phyloP scores from a whole-genome alignment of 2,888 invertebrate species.

The Drosophila atripex region DNA sequence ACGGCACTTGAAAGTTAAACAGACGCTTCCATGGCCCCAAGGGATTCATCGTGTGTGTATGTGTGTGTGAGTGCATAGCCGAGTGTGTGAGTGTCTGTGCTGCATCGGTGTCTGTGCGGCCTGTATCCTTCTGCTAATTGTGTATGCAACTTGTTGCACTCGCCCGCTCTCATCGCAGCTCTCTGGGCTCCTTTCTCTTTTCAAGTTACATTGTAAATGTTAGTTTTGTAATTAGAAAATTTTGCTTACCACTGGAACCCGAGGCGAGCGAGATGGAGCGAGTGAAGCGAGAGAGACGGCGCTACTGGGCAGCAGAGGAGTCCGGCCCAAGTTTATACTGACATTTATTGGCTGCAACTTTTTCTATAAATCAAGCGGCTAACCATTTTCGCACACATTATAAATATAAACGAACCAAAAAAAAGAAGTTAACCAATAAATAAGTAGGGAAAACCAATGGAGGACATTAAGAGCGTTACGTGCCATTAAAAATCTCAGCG shows the following conservation, averaged over 20 bases:
- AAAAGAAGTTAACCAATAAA: constrained; percentile 7
- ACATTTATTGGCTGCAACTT: constrained; percentile 77
- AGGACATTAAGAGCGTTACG: constrained; percentile 50
- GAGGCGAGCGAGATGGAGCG: constrained; percentile 2
- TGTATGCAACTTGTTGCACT: constrained; percentile 79
- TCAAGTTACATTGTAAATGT: constrained; percentile 77
- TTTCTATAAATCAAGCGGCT: constrained; percentile 68
- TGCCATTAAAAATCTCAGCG: constrained; percentile 54
- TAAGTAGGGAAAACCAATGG: constrained; percentile 20
- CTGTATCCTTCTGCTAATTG: constrained; percentile 68
- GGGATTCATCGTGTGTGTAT: constrained; percentile 22
- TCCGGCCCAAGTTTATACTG: constrained; percentile 48
- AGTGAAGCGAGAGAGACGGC: not conserved
- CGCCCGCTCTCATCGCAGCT: constrained; percentile 27
- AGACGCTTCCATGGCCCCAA: constrained; percentile 66
- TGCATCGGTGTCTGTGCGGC: constrained; percentile 31
- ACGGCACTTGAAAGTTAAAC: constrained; percentile 76
- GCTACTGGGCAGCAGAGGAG: not conserved
- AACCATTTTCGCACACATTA: constrained; percentile 12
- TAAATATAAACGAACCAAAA: not conserved
- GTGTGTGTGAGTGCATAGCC: constrained; percentile 15
- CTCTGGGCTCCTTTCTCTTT: constrained; percentile 26
- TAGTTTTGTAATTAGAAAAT: constrained; percentile 79
- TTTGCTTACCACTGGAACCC: constrained; percentile 60
- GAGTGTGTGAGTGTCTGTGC: constrained; percentile 10